phyloP scores from a whole-genome alignment of 2,113 vertebrate genomes.

The Pterophyllum scalare region DNA sequence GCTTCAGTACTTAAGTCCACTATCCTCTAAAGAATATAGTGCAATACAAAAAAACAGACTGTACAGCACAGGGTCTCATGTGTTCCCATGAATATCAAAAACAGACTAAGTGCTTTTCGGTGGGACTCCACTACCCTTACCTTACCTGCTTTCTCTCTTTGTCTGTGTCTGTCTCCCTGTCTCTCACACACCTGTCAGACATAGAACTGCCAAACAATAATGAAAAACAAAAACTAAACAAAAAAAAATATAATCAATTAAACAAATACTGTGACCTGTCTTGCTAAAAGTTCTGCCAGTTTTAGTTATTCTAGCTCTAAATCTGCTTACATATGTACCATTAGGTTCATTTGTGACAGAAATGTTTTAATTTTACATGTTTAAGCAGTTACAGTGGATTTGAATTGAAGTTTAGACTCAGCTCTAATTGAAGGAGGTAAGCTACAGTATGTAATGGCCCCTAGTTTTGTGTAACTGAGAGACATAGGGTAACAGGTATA shows the following conservation, averaged over 20 bases:
- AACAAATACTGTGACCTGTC: no score
- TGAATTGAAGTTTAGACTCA: background rate
- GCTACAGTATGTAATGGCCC: no score
- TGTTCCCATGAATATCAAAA: background rate
- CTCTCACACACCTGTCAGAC: background rate
- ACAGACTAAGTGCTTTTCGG: conserved; percentile 6
- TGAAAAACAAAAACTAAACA: background rate
- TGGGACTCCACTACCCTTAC: background rate
- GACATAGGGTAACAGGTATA: no score
- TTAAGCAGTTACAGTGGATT: background rate
- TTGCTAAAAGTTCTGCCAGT: no score
- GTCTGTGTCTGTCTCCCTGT: background rate
- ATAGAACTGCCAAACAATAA: background rate
- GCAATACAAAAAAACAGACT: background rate
- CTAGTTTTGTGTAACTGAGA: no score
- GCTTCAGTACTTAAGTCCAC: no score
- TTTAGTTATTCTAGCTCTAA: no score
- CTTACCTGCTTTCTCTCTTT: background rate
- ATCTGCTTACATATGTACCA: no score
- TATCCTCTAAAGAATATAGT: background rate
- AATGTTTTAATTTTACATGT: no score
- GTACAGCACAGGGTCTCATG: background rate
- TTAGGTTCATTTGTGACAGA: no score
- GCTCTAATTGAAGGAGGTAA: no score
- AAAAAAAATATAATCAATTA: no score